phyloP scores from a whole-genome alignment of 1,140 invertebrate species.

The Pseudobourletiella spinata region DNA sequence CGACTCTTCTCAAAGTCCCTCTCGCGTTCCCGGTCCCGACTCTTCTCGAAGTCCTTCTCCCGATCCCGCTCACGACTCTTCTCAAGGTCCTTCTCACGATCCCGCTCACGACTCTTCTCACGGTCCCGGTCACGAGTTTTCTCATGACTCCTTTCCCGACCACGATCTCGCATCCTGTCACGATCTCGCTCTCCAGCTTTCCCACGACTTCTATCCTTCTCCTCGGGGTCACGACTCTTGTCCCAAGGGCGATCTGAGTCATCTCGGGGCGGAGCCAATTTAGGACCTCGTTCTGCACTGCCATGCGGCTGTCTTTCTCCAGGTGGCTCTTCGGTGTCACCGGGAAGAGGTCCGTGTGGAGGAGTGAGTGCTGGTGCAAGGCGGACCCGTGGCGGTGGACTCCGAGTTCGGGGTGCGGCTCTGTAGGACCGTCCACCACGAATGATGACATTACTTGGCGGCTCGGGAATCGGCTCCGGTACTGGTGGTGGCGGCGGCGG shows the following conservation, averaged over 20 bases:
- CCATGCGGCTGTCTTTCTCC: background rate
- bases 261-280: conserved; percentile 1
- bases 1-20: conserved; percentile 37
- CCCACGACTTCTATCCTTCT: conserved; percentile 18
- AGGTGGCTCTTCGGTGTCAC: background rate
- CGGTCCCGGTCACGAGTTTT: conserved; percentile 35
- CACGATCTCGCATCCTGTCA: background rate
- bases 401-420: background rate
- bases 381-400: background rate
- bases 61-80: conserved; percentile 22
- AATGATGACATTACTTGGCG: background rate
- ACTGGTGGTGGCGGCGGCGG: too few species aligned
- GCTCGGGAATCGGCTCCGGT: background rate
- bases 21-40: conserved; percentile 23
- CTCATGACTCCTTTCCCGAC: conserved; percentile 22
- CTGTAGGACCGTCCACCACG: background rate
- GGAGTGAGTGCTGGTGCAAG: too few species aligned
- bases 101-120: conserved; percentile 35
- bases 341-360: background rate
- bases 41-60: conserved; percentile 24
- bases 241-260: background rate
- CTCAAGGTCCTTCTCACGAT: conserved; percentile 1
- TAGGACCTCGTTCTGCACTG: background rate
- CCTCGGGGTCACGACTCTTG: background rate
- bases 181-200: conserved; percentile 36